A percentile compares a stretch with the other conserved stretches of the same genome.
phyloP scores from a whole-genome alignment of 2,888 invertebrate species.

The Hydroisotoma schaefferi region DNA sequence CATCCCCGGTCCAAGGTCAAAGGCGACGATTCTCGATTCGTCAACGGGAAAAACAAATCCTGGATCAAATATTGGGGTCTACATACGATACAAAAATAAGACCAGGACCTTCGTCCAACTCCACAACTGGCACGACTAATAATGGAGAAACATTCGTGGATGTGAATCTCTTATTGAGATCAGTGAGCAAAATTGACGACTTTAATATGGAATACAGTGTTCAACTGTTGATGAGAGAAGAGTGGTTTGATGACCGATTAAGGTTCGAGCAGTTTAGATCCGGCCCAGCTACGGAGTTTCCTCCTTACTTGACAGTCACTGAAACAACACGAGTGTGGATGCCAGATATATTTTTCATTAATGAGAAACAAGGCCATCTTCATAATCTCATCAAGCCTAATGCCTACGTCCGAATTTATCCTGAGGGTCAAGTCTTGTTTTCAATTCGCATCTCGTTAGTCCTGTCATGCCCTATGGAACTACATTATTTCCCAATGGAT shows the following conservation, averaged over 20 bases:
- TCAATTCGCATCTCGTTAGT: conserved; percentile 49
- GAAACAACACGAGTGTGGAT: conserved; percentile 36
- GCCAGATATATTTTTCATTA: conserved; percentile 37
- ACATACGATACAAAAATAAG: conserved; percentile 88
- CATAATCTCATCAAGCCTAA: conserved; percentile 33
- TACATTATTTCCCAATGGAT: conserved; percentile 54
- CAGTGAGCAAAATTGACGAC: conserved; percentile 98
- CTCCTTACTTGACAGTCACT: conserved; percentile 25
- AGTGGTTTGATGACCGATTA: conserved; percentile 32
- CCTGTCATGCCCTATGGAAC: conserved; percentile 55
- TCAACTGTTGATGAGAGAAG: conserved; percentile 26
- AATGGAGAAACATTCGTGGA: conserved; percentile 81
- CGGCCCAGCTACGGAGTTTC: neutral
- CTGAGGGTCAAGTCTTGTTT: conserved; percentile 22
- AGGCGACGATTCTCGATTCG: conserved; percentile 67
- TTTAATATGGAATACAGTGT: conserved; percentile 73
- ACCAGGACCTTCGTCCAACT: conserved; percentile 66
- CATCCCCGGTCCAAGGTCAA: neutral
- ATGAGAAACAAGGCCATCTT: conserved; percentile 27
- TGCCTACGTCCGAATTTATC: conserved; percentile 27
- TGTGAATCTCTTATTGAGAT: conserved; percentile 92
- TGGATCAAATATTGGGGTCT: conserved; percentile 78
- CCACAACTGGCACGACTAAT: conserved; percentile 56
- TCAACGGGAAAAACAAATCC: conserved; percentile 87
- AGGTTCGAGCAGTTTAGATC: conserved; percentile 3